phyloP scores from a whole-genome alignment of 2,797 vertebrate genomes.

The Scarus forsteni region DNA sequence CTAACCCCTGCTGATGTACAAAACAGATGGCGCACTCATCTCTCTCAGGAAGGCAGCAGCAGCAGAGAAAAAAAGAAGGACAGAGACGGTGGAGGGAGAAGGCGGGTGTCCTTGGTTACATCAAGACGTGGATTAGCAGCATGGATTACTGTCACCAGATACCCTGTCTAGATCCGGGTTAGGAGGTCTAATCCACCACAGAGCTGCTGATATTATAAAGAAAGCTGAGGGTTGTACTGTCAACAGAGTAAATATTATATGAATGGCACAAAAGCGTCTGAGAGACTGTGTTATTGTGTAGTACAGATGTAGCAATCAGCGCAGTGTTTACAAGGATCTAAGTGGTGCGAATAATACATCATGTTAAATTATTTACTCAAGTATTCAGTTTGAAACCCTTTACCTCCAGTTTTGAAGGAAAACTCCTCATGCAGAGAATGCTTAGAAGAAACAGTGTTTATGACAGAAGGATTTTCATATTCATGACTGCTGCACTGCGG shows the following conservation, averaged over 20 bases:
- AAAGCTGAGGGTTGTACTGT: constrained; percentile 63
- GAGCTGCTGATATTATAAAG: constrained; percentile 76
- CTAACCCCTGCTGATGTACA: constrained; percentile 59
- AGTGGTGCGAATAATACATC: constrained; percentile 13
- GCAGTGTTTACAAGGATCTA: constrained; percentile 34
- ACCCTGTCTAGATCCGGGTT: constrained; percentile 75
- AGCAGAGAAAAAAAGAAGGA: constrained; percentile 42
- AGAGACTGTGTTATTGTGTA: constrained; percentile 19
- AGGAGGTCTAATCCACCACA: constrained; percentile 77
- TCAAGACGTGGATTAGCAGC: constrained; percentile 81
- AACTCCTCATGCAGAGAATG: not conserved
- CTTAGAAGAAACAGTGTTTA: not conserved
- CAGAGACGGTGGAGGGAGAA: constrained; percentile 52
- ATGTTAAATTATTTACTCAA: constrained; percentile 35
- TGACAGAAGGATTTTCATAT: not conserved
- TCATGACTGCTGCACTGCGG: not conserved
- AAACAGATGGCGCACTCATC: constrained; percentile 67
- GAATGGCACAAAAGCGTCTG: constrained; percentile 48
- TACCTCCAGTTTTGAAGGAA: constrained; percentile 11
- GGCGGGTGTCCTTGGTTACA: constrained; percentile 73
- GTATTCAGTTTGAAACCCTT: constrained; percentile 1
- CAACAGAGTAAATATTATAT: constrained; percentile 40
- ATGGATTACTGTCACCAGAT: constrained; percentile 82
- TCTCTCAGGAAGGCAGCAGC: constrained; percentile 54
- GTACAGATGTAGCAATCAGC: constrained; percentile 43